A percentile compares a stretch with the other conserved stretches of the same genome.
Conservation (phyloP, 2,113 vertebrate genomes). For the Chaetura pelagica region DNA sequence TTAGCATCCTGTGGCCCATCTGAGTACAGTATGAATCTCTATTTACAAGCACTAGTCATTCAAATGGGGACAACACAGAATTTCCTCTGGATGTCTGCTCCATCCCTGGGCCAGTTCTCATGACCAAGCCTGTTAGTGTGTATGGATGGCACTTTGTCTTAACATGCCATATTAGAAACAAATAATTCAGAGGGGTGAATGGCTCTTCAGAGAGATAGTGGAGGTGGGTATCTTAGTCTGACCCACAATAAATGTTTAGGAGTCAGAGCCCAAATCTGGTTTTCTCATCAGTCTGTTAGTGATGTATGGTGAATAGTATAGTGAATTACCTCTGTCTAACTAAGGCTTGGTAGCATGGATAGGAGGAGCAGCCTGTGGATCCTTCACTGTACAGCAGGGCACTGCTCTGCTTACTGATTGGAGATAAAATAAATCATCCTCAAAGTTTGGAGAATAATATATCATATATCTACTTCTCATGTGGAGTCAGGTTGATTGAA, state of each 20-base stretch:
- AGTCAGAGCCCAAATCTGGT: background rate
- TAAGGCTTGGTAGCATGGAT: background rate
- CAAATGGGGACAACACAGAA: background rate
- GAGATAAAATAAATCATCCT: background rate
- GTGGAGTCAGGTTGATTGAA: background rate
- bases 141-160: background rate
- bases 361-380: background rate
- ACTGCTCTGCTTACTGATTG: background rate
- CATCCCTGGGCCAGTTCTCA: background rate
- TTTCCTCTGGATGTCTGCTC: background rate
- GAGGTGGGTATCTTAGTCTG: background rate
- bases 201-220: background rate
- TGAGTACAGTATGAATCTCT: background rate
- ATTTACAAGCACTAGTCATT: background rate
- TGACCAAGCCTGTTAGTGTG: background rate
- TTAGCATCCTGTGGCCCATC: background rate
- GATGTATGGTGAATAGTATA: background rate
- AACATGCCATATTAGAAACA: background rate
- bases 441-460: background rate
- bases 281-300: background rate
- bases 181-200: background rate
- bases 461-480: background rate
- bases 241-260: background rate
- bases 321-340: background rate
- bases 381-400: background rate